These are phyloP conservation scores for Halcyon smyrnensis DNA, from an alignment of 2,797 vertebrate species.

Conservation along the genomic window DNA sequence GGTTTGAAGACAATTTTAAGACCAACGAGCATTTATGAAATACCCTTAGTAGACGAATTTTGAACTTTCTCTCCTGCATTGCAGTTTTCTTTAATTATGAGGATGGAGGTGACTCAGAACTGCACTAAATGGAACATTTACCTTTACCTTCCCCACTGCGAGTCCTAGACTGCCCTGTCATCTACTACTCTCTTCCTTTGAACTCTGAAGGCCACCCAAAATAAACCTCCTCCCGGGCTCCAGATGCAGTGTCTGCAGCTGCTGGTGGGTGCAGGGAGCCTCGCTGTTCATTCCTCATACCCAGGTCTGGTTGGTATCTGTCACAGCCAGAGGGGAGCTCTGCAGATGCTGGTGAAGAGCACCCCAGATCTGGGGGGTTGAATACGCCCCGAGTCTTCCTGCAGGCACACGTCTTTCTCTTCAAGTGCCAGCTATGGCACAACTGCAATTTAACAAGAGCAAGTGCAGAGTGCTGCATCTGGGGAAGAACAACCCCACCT, in stretches of 20 bases:
- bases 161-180: not conserved
- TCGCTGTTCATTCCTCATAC: not conserved
- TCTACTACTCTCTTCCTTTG: not conserved
- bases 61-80: not conserved
- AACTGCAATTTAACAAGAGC: not conserved
- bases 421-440: accelerated
- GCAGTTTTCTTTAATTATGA: not conserved
- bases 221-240: not conserved
- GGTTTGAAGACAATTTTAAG: not conserved
- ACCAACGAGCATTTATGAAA: not conserved
- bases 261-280: not conserved
- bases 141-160: not conserved
- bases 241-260: not conserved
- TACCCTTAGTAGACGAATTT: not conserved
- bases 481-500: too few relatives aligned
- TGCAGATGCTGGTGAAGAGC: not conserved
- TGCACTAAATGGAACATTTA: not conserved
- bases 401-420: not conserved
- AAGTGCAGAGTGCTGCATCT: too few relatives aligned
- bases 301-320: not conserved
- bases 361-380: not conserved
- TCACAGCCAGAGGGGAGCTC: not conserved
- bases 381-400: accelerated
- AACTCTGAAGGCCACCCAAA: not conserved
- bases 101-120: not conserved